Evolutionary conservation across 2,113 vertebrate species (phyloP), one percentile per base, ranked within the genome.

Genomic region (Oryctolagus cuniculus): DNA sequence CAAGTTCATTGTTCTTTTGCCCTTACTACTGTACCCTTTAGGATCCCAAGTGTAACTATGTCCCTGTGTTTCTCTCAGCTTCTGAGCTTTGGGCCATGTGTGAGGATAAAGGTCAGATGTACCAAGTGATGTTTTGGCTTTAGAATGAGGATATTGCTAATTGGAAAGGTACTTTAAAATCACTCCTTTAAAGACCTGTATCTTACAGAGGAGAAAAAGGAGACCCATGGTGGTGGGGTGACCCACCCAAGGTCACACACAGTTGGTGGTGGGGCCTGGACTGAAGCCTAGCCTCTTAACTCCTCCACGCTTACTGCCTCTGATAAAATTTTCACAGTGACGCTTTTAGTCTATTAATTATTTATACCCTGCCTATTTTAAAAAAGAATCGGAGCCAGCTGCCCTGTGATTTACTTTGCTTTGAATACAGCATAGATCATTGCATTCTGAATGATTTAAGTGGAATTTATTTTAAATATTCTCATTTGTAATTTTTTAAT

Each of bases 321-420:
- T 90, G 89, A 84, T 97, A 94, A 92, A 77, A 96, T 81, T 91
- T 97, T 95, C 96, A 95, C 95, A 91, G 91, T 84, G 96, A 96
- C 13, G 34, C 95, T 97, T 96, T 96, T 93, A 93, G 94, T 96
- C 84, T 93, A 97, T 96, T 95, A 95, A 96, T 97, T 97, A 97
- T 97, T 97, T 97, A 97, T 96, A 66, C 83, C 15, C 66, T 90
- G 72, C 75, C 80, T 90, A 89, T 89, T 96, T 96, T 66, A 51
- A 93, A 86, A 93, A 89, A 91, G 87, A 83, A 94, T 25, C 64
- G 75, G 66, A 96, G 89, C 93, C 83, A 91, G 55, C 92, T 87
- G 29, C 73, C 64, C 80, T 77, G 29, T 95, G 95, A 96, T 96
- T 93, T 93, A 90, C 90, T 97, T 91, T 80, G 49, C 75, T 94